Conservation (phyloP, 92 coral and sea anemone genomes). For the Umimayanthus chanpuru region DNA sequence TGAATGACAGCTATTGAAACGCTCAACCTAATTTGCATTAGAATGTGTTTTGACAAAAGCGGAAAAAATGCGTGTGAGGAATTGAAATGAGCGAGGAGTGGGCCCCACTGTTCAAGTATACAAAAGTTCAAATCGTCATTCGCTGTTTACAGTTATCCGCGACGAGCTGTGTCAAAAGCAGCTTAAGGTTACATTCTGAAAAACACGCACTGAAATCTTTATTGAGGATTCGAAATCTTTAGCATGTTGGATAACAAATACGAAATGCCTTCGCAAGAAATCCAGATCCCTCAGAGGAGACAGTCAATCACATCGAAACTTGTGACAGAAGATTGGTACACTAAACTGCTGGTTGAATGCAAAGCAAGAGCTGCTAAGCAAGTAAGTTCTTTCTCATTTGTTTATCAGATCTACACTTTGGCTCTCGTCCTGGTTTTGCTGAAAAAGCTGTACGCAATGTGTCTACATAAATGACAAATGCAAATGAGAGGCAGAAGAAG, state of each 20-base stretch:
- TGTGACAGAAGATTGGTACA: constrained; percentile 30
- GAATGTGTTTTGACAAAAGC: constrained; percentile 14
- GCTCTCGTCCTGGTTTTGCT: background rate
- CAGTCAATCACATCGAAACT: constrained; percentile 13
- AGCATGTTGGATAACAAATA: constrained; percentile 35
- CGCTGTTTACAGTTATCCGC: background rate
- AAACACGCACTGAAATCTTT: background rate
- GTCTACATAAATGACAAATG: background rate
- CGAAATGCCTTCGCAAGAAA: constrained; percentile 6
- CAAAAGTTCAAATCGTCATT: background rate
- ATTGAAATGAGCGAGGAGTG: background rate
- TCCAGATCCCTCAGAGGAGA: constrained; percentile 15
- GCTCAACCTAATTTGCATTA: constrained; percentile 27
- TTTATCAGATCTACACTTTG: background rate
- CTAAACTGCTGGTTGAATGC: constrained; percentile 24
- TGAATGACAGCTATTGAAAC: background rate
- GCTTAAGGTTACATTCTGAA: background rate
- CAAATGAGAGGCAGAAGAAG: background rate
- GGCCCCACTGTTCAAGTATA: background rate
- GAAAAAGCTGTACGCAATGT: background rate
- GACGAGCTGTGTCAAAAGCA: background rate
- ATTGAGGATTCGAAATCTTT: background rate
- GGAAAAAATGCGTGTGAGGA: background rate
- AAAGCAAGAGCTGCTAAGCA: constrained; percentile 38
- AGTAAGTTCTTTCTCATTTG: background rate